Base-by-base conservation (phyloP, 1,140 invertebrate genomes). In the Conus ventricosus region DNA sequence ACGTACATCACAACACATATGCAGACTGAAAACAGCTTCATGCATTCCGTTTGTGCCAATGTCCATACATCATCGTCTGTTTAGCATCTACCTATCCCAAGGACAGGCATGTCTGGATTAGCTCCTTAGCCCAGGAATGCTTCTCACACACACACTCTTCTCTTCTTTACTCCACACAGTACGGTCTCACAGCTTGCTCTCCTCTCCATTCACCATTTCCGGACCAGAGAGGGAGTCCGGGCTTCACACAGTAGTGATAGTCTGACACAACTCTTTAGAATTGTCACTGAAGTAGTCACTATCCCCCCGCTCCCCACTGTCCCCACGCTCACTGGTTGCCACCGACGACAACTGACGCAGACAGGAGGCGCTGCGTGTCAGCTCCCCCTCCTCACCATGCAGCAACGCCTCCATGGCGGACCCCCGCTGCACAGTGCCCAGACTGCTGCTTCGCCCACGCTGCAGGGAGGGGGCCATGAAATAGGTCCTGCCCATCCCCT, bases 241-340 rank as follows among this genome's bases (percentile, higher is more conserved):
- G 57, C 11, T 4, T 90, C 82, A 90, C 55, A 91, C 75, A 17
- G 90, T 89, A 11, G 90, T 91, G 60, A 91, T 85, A 13, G 90
- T 91, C 76, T 91, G 89, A 88, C 85, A 90, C 55, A 90, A 71
- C 71, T 94, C 93, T 88, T 93, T 93, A 23, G 93, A 94, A 85
- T 92, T 92, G 84, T 94, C 93, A 87, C 93, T 94, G 86, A 93
- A 92, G 86, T 94, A 94, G 85, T 93, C 93, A 91, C 92, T 93
- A 55, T 90, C 84, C 27, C 55, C 84, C 54, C 83, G 51, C 82
- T 84, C 81, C 53, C 87, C 88, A 27, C 75, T 80, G 54, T 91
- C 90, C 7, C 82, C 88, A 51, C 55, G 84, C 25, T 90, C 90
- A 88, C 90, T 83, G 27, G 55, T 57, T 0, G 39, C 80, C 8